Evolutionary conservation across 1,140 invertebrate genomes (phyloP), one percentile per base, ranked within the genome.

Genomic region (Calliopsis andreniformis): DNA sequence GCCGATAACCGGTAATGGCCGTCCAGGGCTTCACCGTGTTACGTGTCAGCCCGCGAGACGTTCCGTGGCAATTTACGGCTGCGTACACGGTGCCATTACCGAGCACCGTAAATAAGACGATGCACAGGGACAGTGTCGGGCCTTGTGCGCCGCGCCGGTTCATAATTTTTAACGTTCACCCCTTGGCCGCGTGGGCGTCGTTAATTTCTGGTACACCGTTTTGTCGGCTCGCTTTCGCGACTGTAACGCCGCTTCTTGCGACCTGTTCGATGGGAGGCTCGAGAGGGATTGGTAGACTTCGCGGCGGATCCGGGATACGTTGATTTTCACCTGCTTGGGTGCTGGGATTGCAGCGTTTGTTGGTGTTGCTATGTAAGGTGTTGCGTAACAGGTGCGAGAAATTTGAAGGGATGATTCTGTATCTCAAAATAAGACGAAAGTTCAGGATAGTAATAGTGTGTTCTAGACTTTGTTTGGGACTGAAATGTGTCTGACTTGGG

Each of bases 1-100:
- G 80, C 76, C 80, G 82, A 80, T 88, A 82, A 66, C 80, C 84
- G 20, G 80, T 86, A 87, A 88, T 87, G 85, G 86, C 78, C 77
- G 68, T 67, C 66, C 78, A 66, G 58, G 67, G 55, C 79, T 69
- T 76, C 75, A 81, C 76, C 81, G 80, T 84, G 84, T 86, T 85
- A 86, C 84, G 78, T 84, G 84, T 86, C 84, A 86, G 83, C 71
- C 56, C 64, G 68, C 51, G 73, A 81, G 83, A 86, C 84, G 78
- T 85, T 85, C 53, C 78, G 53, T 51, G 68, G 73, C 83, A 83
- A 86, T 86, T 86, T 86, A 85, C 79, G 83, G 71, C 77, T 82
- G 64, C 83, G 71, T 78, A 85, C 80, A 72, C 78, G 62, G 28
- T 85, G 76, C 78, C 82, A 75, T 79, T 84, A 79, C 70, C 30